Evolutionary conservation across 2,797 vertebrate species (phyloP), one percentile per base, ranked within the genome.

Genomic region (Phrynocephalus vlangalii): DNA sequence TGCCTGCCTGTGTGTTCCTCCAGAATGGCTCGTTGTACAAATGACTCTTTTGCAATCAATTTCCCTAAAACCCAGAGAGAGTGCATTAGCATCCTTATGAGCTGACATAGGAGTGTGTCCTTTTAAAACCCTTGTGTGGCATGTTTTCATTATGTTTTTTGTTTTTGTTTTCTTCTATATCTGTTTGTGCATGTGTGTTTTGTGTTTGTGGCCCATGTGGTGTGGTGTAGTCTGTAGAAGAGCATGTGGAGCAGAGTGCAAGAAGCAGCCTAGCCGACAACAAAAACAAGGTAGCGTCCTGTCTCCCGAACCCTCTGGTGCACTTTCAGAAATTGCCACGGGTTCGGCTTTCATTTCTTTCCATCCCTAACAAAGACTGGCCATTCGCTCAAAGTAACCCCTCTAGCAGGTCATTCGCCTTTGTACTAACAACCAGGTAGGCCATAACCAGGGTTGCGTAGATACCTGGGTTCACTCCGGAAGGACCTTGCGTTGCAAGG

Each of bases 171-270:
- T 97, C 94, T 97, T 97, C 97, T 96, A 94, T 98, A 95, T 97
- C 97, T 97, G 96, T 97, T 97, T 97, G 97, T 98, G 98, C 98
- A 98, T 98, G 98, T 98, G 98, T 99, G 97, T 98, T 97, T 97
- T 97, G 96, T 97, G 97, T 97, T 96, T 96, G 96, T 98, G 52
- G 97, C 90, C 94, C 95, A 96, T 98, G 96, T 97, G 97, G 95
- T 98, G 98, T 97, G 97, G 96, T 98, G 96, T 98, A 99, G 98
- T 98, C 95, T 98, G 96, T 99, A 98, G 98, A 99, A 97, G 98
- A 98, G 97, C 98, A 97, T 97, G 96, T 97, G 98, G 98, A 99
- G 96, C 98, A 95, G 97, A 96, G 98, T 98, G 98, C 94, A 97
- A 97, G 97, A 97, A 98, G 98, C 98, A 97, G 94, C 97, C 86